Base-by-base conservation (phyloP, 2,797 vertebrate genomes). In the Amphiprion clarkii region DNA sequence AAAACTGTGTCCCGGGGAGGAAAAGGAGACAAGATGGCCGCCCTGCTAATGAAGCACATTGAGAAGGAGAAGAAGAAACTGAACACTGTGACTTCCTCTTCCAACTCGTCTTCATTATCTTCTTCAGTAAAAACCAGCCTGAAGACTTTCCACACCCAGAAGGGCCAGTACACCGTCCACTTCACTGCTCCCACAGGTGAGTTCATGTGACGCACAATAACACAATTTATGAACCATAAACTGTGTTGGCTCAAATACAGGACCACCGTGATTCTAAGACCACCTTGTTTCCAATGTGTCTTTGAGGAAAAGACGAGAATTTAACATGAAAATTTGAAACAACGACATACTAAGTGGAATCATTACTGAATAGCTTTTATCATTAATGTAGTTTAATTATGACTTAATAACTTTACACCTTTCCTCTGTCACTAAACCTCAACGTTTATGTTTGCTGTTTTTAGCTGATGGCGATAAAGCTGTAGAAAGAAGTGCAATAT, bases 41-140 rank as follows among this genome's bases (percentile, higher is more conserved):
- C 87, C 51, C 62, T 94, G 56, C 86, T 96, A 55, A 81, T 94
- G 79, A 94, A 93, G 40, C 93, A 94, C 84, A 91, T 96, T 0
- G 91, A 94, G 63, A 87, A 81, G 12, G 93, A 94, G 85, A 90
- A 79, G 52, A 89, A 63, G 64, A 92, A 88, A 57, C 81, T 90
- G 0, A 56, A 46, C 3, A 46, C 78, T 0, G 52, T 76, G 11
- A 25, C 67, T 13, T 57, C 72, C 3, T 25, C 70, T 2, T 59
- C 36, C 14, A 57, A 36, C 61, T 49, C 17, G 1, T 74, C 79
- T 5, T 67, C 79, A 16, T 62, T 75, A 0, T 71, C 77, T 0
- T 71, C 78, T 2, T 69, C 48, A 6, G 31, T 48, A 9, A 60
- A 27, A 5, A 70, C 73, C 73, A 90, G 76, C n/a, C 64, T 72